Evolutionary conservation across 2,888 invertebrate species (phyloP).

Genomic region (Lepidocyrtoides sp.): DNA sequence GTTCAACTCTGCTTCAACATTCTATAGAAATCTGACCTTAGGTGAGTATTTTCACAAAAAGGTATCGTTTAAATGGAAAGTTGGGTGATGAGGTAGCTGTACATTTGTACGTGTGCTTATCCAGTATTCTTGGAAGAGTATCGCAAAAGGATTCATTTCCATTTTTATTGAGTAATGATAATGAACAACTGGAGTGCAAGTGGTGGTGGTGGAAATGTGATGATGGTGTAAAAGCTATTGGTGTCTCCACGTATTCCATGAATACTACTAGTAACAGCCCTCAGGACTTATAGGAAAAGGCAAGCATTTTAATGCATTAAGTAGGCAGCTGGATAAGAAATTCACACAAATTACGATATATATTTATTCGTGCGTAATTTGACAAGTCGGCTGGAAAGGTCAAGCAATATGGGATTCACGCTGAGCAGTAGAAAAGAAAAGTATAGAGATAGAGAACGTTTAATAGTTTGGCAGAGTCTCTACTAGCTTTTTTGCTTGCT

Average conservation of each 20-base stretch:
- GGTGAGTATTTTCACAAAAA: too few species aligned
- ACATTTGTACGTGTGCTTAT: neutral
- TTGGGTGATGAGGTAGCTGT: too few species aligned
- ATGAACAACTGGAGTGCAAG: neutral
- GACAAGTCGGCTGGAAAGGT: slow-evolving; percentile 63
- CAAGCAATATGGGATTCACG: slow-evolving; percentile 8
- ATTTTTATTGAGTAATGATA: slow-evolving; percentile 1
- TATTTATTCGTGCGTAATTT: slow-evolving; percentile 2
- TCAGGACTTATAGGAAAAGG: slow-evolving; percentile 51
- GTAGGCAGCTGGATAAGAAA: neutral
- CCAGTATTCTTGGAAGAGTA: neutral
- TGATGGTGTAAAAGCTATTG: slow-evolving; percentile 19
- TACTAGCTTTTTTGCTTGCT: neutral
- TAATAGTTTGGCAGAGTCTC: too few species aligned
- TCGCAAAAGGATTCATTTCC: slow-evolving; percentile 30
- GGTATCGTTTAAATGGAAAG: too few species aligned
- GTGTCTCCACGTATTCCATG: neutral
- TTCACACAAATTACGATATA: slow-evolving; percentile 1
- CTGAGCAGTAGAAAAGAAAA: slow-evolving; percentile 32
- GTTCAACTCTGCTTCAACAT: too few species aligned
- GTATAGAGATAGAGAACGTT: too few species aligned
- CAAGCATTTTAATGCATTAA: slow-evolving; percentile 2
- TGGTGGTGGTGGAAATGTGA: neutral
- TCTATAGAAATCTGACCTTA: too few species aligned
- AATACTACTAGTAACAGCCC: neutral